phyloP scores from a whole-genome alignment of 2,888 invertebrate species.

The Acronicta psi region DNA sequence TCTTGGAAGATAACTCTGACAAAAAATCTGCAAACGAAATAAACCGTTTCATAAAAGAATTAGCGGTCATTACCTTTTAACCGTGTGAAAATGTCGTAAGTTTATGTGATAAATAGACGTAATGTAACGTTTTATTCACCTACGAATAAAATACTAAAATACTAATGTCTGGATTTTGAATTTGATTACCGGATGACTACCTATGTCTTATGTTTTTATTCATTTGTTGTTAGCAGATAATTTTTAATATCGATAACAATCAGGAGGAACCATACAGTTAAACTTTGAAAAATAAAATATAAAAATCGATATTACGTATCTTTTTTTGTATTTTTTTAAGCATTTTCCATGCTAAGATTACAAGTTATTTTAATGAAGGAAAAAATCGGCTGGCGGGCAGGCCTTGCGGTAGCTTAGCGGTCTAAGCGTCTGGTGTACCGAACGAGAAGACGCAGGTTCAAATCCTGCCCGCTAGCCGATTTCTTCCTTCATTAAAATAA shows the following conservation, averaged over 20 bases:
- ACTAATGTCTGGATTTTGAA: slow-evolving; percentile 16
- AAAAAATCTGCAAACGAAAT: slow-evolving; percentile 34
- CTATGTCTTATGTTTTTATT: not conserved
- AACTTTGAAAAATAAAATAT: not conserved
- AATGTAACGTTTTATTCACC: slow-evolving; percentile 27
- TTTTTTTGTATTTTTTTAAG: too few relatives aligned
- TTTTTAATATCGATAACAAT: slow-evolving; percentile 18
- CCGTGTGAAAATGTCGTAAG: slow-evolving; percentile 49
- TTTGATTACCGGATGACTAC: slow-evolving; percentile 15
- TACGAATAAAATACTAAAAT: slow-evolving; percentile 9
- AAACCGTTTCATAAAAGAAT: slow-evolving; percentile 47
- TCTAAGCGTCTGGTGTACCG: too few relatives aligned
- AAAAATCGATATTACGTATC: slow-evolving; percentile 5
- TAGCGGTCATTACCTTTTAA: slow-evolving; percentile 55
- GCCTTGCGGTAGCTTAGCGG: too few relatives aligned
- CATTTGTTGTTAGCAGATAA: slow-evolving; percentile 4
- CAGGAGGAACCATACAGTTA: not conserved
- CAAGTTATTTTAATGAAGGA: too few relatives aligned
- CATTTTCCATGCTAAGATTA: too few relatives aligned
- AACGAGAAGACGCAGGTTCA: too few relatives aligned
- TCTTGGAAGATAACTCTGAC: slow-evolving; percentile 7
- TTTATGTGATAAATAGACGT: slow-evolving; percentile 33
- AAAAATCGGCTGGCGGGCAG: too few relatives aligned
- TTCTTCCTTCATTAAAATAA: too few relatives aligned
- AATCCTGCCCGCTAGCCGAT: too few relatives aligned